A percentile compares a stretch with the other conserved stretches of the same genome.
phyloP scores from a whole-genome alignment of 2,113 vertebrate species.

The Gymnogyps californianus region DNA sequence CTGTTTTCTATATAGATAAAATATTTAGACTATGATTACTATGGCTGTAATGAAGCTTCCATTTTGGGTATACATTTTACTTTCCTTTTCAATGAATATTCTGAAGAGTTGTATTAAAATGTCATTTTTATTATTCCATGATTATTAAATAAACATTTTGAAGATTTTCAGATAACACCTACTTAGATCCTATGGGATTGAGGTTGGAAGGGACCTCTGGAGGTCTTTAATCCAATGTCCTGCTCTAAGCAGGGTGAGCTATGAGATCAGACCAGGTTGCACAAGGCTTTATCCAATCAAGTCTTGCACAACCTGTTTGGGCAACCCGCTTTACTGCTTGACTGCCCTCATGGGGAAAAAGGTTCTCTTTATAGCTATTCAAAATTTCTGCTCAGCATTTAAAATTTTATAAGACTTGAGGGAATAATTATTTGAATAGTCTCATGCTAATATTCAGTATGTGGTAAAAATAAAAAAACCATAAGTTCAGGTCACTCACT shows the following conservation, averaged over 20 bases:
- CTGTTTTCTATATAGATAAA: too few species aligned
- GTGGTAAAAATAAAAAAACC: conserved; percentile 27
- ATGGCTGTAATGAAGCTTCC: too few species aligned
- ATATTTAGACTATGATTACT: too few species aligned
- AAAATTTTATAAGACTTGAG: conserved; percentile 27
- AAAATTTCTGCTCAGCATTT: conserved; percentile 35
- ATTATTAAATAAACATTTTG: too few species aligned
- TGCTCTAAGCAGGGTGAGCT: too few species aligned
- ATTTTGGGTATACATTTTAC: too few species aligned
- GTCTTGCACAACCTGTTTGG: not conserved
- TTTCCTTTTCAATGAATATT: too few species aligned
- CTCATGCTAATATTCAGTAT: conserved; percentile 31
- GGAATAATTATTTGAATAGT: conserved; percentile 6
- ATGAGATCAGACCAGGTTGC: not conserved
- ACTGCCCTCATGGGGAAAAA: not conserved
- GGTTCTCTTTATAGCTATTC: not conserved
- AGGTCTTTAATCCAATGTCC: not conserved
- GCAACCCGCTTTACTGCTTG: too few species aligned
- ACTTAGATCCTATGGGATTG: too few species aligned
- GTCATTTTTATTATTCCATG: too few species aligned
- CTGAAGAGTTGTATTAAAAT: too few species aligned
- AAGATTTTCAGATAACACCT: too few species aligned
- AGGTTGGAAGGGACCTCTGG: not conserved
- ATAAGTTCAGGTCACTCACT: not conserved
- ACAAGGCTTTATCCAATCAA: not conserved